These are phyloP conservation scores for Drosophila nigromelanica DNA, from an alignment of 1,140 invertebrate genomes.

Conservation along the genomic window DNA sequence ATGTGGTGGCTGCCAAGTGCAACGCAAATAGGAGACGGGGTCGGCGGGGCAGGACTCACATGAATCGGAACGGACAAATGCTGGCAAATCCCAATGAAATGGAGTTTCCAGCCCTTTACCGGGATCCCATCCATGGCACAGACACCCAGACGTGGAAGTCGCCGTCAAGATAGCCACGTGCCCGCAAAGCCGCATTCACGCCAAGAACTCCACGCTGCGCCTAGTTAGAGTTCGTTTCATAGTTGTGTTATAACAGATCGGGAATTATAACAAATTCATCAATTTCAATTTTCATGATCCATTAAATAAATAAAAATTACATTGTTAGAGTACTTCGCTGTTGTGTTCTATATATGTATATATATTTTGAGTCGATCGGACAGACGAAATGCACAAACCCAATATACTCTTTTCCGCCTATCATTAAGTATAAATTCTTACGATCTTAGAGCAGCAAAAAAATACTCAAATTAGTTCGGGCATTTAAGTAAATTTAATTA, in stretches of 20 bases:
- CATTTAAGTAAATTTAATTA: slow-evolving; percentile 1
- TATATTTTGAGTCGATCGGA: too few species aligned
- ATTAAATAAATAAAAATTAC: too few species aligned
- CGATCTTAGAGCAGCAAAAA: too few species aligned
- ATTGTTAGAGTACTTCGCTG: too few species aligned
- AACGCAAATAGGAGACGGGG: too few species aligned
- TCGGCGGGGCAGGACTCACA: not conserved
- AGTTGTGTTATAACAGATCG: slow-evolving; percentile 15
- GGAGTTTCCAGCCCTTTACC: not conserved
- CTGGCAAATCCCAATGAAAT: not conserved
- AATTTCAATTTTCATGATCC: too few species aligned
- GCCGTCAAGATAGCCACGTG: not conserved
- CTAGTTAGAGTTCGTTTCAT: slow-evolving; percentile 1
- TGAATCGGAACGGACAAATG: not conserved
- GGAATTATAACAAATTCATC: too few species aligned
- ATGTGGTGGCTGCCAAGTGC: slow-evolving; percentile 32
- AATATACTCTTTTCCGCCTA: too few species aligned
- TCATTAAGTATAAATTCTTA: too few species aligned
- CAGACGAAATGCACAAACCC: not conserved
- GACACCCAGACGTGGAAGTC: slow-evolving; percentile 4
- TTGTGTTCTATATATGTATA: too few species aligned
- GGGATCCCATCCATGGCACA: not conserved
- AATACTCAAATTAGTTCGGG: not conserved
- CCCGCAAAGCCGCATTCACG: too few species aligned
- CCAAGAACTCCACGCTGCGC: not conserved